Percentiles rank a stretch among this genome's conserved stretches.
Conservation (phyloP, 1,140 invertebrate species). For the Apis florea region DNA sequence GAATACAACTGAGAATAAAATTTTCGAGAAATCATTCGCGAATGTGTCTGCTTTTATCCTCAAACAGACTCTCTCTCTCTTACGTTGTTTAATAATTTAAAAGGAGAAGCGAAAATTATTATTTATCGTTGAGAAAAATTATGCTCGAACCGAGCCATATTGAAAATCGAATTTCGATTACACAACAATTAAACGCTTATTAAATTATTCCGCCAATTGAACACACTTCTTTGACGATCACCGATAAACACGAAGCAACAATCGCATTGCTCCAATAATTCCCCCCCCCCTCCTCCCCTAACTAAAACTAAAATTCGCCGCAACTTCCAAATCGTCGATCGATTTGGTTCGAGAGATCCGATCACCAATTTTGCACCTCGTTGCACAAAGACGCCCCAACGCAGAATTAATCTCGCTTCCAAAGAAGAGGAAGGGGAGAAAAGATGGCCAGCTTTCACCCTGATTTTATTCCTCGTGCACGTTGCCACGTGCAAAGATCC, state of each 20-base stretch:
- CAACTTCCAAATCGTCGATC: background rate
- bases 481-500: background rate
- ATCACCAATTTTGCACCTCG: background rate
- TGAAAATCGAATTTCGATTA: too few relatives aligned
- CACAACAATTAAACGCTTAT: background rate
- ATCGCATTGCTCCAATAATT: background rate
- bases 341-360: background rate
- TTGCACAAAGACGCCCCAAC: background rate
- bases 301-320: background rate
- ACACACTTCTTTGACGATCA: background rate
- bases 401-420: slow-evolving; percentile 9
- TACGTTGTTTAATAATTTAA: too few relatives aligned
- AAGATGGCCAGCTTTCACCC: background rate
- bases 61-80: too few relatives aligned
- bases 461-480: background rate
- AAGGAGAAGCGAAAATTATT: too few relatives aligned
- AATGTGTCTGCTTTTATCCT: too few relatives aligned
- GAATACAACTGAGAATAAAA: too few relatives aligned
- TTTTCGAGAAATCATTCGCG: too few relatives aligned
- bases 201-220: background rate
- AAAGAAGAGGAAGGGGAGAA: background rate
- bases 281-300: too few relatives aligned
- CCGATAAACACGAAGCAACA: background rate
- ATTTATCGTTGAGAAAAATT: too few relatives aligned
- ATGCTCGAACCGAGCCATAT: too few relatives aligned